These are phyloP conservation scores for Catocala fraxini DNA, from an alignment of 2,888 invertebrate genomes.

Conservation along the genomic window DNA sequence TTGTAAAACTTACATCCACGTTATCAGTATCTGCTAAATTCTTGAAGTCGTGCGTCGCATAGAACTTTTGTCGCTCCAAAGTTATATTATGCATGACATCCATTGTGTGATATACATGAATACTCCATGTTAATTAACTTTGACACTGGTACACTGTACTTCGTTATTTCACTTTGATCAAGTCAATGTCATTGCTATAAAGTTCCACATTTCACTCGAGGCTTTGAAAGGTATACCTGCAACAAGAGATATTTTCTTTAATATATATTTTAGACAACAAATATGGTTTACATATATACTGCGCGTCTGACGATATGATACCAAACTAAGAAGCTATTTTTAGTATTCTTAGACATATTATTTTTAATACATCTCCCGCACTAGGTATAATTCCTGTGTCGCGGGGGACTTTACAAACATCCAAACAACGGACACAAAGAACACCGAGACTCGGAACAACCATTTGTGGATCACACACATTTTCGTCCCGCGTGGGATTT, in stretches of 20 bases:
- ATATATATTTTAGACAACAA: too few species aligned
- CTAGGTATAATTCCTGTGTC: too few species aligned
- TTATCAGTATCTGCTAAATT: constrained; percentile 59
- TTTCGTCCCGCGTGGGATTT: too few species aligned
- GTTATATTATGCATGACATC: constrained; percentile 70
- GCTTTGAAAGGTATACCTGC: not conserved
- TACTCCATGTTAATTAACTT: constrained; percentile 31
- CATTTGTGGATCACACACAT: too few species aligned
- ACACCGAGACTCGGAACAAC: too few species aligned
- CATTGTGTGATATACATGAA: constrained; percentile 51
- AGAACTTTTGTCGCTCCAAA: constrained; percentile 70
- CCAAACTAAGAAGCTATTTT: too few species aligned
- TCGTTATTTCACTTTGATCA: not conserved
- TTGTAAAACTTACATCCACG: constrained; percentile 66
- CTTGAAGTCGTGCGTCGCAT: constrained; percentile 67
- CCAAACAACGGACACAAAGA: too few species aligned
- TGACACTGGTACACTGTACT: not conserved
- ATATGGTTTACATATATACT: too few species aligned
- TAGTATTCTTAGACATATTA: too few species aligned
- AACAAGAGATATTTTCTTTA: not conserved
- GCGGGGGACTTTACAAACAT: too few species aligned
- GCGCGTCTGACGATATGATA: too few species aligned
- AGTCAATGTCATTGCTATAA: not conserved
- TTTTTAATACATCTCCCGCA: too few species aligned
- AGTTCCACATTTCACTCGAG: not conserved